Base-by-base conservation (phyloP, 2,888 invertebrate species). In the Gonocerus acuteangulatus region DNA sequence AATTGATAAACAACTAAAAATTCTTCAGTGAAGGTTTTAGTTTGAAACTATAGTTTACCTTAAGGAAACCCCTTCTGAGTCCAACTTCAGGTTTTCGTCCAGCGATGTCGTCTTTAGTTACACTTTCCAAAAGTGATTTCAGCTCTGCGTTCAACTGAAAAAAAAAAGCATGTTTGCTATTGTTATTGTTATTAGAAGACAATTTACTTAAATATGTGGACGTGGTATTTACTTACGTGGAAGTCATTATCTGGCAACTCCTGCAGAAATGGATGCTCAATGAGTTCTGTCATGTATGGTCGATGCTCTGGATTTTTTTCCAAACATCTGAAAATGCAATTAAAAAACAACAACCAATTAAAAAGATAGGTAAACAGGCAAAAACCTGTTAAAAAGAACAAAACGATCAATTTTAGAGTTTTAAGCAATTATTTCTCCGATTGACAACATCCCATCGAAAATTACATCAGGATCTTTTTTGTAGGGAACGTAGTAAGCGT, bases 251-350 rank as follows among this genome's bases (percentile, higher is more conserved):
- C 88, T 1, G 89, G 86, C 13, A 89, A 78, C 64, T 83, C 81
- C 47, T 83, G 81, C 64, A 92, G 76, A 70, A 91, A 92, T 0
- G 92, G 91, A 79, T 93, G 93, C 67, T 89, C 89, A 65, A 85
- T 77, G 63, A 93, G 78, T 75, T 92, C 92, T 67, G 82, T 76
- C 75, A 88, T 83, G 74, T 83, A 87, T 0, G 92, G 91, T 15
- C 92, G 80, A 74, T 92, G 86, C 69, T 92, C 92, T 1, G 86
- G 85, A 76, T 89, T 89, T 72, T 91, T 91, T 69, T 87, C 87
- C 56, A 93, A 77, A 71, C 92, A 92, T 72, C 89, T 89, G 70
- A 62, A 77, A 76, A 56, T 51, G 15, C n/a, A n/a, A 7, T n/a
- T 11, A 16, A 52, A 16, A 7, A 47, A 48, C 7, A n/a, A n/a